These are phyloP conservation scores for Girardia tigrina DNA, from an alignment of 2,888 invertebrate species.

Conservation along the genomic window DNA sequence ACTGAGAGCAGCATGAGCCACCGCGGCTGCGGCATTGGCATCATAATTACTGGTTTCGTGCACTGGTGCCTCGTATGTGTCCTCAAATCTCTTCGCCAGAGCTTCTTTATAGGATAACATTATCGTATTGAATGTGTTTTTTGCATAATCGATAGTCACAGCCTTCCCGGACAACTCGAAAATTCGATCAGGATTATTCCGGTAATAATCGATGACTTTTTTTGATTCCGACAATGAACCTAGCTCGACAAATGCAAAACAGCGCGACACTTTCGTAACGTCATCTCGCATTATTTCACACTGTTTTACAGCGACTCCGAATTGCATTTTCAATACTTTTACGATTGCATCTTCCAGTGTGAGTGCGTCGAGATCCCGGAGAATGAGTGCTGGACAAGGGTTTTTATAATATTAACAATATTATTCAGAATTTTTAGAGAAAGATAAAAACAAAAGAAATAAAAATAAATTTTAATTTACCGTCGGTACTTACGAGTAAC, in stretches of 20 bases:
- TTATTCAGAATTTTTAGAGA: no score
- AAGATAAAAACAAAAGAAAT: no score
- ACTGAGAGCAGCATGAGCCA: constrained; percentile 34
- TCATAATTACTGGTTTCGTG: constrained; percentile 26
- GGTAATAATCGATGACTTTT: constrained; percentile 59
- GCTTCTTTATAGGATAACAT: constrained; percentile 9
- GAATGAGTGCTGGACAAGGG: constrained; percentile 59
- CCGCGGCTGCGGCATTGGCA: constrained; percentile 64
- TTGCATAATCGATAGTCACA: constrained; percentile 47
- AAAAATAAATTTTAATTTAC: no score
- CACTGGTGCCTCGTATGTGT: neutral
- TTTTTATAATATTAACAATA: no score
- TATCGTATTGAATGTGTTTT: constrained; percentile 45
- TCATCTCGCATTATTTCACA: constrained; percentile 45
- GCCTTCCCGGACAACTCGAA: constrained; percentile 56
- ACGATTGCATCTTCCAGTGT: constrained; percentile 82
- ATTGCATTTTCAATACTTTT: constrained; percentile 62
- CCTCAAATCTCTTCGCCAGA: neutral
- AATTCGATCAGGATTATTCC: constrained; percentile 43
- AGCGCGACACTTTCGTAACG: constrained; percentile 43
- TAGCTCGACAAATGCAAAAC: constrained; percentile 58
- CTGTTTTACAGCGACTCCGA: constrained; percentile 43
- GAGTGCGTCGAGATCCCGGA: constrained; percentile 75
- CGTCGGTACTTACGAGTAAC: no score
- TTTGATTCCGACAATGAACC: constrained; percentile 70